A percentile compares a stretch with the other conserved stretches of the same genome.
Conservation (phyloP, 1,140 invertebrate genomes). For the Teleopsis dalmanni region DNA sequence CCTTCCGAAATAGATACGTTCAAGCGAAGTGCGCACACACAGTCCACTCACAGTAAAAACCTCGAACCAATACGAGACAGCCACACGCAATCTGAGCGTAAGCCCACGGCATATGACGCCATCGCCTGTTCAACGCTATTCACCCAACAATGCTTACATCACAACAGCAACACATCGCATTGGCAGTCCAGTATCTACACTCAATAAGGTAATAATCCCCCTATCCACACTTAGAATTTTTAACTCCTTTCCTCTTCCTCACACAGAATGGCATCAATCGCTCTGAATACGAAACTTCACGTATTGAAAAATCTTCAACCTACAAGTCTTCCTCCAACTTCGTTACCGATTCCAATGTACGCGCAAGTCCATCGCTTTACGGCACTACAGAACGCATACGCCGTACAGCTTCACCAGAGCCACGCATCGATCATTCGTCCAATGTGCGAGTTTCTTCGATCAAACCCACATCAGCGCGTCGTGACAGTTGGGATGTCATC, state of each 20-base stretch:
- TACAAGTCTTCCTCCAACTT: conserved; percentile 42
- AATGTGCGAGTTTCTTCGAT: conserved; percentile 63
- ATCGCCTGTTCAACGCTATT: conserved; percentile 38
- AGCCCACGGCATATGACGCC: conserved; percentile 37
- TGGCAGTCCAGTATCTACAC: conserved; percentile 33
- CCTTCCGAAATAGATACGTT: too few relatives aligned
- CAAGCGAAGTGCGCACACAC: conserved; percentile 35
- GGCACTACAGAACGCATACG: conserved; percentile 31
- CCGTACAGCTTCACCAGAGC: conserved; percentile 46
- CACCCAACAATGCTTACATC: conserved; percentile 36
- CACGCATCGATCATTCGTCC: conserved; percentile 57
- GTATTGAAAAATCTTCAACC: conserved; percentile 39
- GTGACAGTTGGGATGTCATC: conserved; percentile 73
- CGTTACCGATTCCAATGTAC: conserved; percentile 31
- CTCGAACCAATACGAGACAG: conserved; percentile 30
- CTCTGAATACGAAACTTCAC: conserved; percentile 26
- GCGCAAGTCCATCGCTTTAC: conserved; percentile 34
- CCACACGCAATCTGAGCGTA: conserved; percentile 26
- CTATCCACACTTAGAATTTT: too few relatives aligned
- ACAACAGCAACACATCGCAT: conserved; percentile 40
- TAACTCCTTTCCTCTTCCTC: not conserved
- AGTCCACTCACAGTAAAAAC: conserved; percentile 43
- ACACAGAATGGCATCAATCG: conserved; percentile 22
- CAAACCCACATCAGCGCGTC: conserved; percentile 52
- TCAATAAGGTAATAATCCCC: conserved; percentile 38